phyloP scores from a whole-genome alignment of 2,888 invertebrate genomes.

The Alcis repandata region DNA sequence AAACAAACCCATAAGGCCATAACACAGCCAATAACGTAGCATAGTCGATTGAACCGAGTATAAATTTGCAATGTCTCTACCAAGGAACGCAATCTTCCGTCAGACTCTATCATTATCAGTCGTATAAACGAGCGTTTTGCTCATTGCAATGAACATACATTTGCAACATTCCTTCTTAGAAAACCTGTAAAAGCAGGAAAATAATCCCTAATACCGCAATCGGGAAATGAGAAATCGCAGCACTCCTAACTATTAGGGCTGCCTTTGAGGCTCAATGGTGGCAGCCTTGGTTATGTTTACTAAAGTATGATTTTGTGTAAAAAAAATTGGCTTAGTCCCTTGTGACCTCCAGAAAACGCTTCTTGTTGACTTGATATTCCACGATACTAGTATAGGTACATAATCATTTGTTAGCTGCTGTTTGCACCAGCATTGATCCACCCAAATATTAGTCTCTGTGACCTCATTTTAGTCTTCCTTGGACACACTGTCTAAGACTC shows the following conservation, averaged over 20 bases:
- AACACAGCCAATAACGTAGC: neutral
- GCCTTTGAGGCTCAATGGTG: neutral
- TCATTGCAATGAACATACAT: conserved; percentile 41
- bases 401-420: neutral
- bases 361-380: neutral
- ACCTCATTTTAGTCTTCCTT: no score
- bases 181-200: conserved; percentile 43
- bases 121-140: conserved; percentile 44
- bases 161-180: conserved; percentile 42
- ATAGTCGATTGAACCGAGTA: neutral
- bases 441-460: no score
- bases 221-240: conserved; percentile 54
- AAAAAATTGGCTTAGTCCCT: neutral
- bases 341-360: neutral
- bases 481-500: no score
- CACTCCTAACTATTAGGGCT: conserved; percentile 29
- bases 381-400: neutral
- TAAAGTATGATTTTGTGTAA: neutral
- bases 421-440: no score
- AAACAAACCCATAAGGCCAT: no score
- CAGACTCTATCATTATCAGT: conserved; percentile 37
- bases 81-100: conserved; percentile 14
- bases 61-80: conserved; percentile 7
- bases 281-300: neutral
- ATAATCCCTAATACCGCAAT: conserved; percentile 56